phyloP scores from a whole-genome alignment of 2,113 vertebrate species.

The Elanoides forficatus region DNA sequence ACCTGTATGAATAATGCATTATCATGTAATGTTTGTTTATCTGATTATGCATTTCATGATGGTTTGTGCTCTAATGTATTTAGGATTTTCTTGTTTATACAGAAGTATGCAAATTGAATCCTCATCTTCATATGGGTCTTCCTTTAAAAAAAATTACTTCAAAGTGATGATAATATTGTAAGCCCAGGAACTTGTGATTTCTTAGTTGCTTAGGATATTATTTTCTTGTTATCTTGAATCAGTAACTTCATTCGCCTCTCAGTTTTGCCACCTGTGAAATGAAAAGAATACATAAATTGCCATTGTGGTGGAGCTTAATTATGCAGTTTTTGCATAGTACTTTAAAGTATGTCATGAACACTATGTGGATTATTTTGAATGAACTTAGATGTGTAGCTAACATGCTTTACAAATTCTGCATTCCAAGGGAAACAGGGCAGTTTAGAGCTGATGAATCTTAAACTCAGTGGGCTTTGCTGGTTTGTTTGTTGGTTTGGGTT shows the following conservation, averaged over 20 bases:
- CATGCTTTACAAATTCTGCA: rapidly evolving
- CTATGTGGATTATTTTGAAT: background rate
- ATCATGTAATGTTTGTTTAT: background rate
- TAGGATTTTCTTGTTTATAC: background rate
- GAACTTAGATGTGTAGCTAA: background rate
- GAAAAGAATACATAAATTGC: background rate
- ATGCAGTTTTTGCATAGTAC: background rate
- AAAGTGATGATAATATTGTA: background rate
- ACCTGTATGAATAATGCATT: background rate
- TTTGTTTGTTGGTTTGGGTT: too few relatives aligned
- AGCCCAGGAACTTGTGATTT: background rate
- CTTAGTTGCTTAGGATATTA: background rate
- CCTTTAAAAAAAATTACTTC: background rate
- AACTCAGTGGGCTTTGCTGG: background rate
- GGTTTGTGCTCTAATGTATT: background rate
- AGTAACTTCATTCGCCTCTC: background rate
- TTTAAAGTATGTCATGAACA: background rate
- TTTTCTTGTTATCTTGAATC: background rate
- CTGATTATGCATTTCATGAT: background rate
- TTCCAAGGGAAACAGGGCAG: background rate
- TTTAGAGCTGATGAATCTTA: background rate
- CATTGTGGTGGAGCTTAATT: background rate
- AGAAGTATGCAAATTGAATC: background rate
- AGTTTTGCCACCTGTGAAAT: background rate
- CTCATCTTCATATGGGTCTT: background rate